These are phyloP conservation scores for Myotis davidii DNA, from an alignment of 2,113 vertebrate species.

Conservation along the genomic window DNA sequence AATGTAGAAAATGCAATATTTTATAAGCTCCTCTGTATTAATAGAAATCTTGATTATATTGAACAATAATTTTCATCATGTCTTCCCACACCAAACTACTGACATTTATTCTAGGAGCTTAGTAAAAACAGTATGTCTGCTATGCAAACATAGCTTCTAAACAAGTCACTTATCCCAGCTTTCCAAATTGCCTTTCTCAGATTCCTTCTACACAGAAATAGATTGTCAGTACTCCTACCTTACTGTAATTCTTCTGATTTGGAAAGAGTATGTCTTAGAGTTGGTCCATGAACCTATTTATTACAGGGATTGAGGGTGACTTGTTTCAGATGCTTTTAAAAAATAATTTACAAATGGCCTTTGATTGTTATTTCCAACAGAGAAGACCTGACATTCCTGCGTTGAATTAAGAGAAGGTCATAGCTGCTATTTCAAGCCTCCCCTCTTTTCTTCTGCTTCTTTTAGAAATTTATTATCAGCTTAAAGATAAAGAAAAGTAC, in stretches of 20 bases:
- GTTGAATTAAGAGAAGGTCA: slow-evolving; percentile 35
- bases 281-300: neutral
- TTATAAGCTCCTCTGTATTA: neutral
- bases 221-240: neutral
- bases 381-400: neutral
- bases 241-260: neutral
- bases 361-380: neutral
- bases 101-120: neutral
- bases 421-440: neutral
- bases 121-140: neutral
- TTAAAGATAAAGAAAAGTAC: neutral
- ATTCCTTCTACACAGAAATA: neutral
- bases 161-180: neutral
- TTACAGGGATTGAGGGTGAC: neutral
- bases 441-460: neutral
- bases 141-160: neutral
- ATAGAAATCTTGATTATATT: neutral
- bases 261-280: neutral
- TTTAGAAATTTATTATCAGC: neutral
- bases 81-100: neutral
- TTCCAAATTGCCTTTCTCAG: neutral
- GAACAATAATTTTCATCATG: neutral
- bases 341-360: slow-evolving; percentile 19
- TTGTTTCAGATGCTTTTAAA: neutral
- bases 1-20: neutral